Percentiles rank a stretch among this genome's conserved stretches.
These are phyloP conservation scores for Thumatha senex DNA, from an alignment of 2,888 invertebrate species.

Conservation along the genomic window DNA sequence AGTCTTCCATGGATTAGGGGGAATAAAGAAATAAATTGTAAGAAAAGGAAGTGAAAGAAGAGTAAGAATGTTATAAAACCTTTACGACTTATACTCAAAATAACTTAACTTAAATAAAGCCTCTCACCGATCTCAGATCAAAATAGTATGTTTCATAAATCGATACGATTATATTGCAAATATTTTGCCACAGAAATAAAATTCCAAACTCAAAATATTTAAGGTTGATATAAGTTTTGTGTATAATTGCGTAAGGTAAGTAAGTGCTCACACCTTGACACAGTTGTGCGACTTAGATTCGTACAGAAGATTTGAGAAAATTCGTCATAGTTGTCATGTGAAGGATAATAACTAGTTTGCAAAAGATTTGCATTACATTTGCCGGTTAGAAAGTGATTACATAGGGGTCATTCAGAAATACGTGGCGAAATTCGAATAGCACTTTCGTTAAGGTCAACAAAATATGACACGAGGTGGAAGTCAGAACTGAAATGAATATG, in stretches of 20 bases:
- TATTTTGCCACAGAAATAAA: slow-evolving; percentile 10
- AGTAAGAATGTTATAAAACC: too few species aligned
- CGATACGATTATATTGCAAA: slow-evolving; percentile 25
- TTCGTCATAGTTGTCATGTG: slow-evolving; percentile 44
- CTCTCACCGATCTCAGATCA: slow-evolving; percentile 1
- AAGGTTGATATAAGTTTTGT: slow-evolving; percentile 34
- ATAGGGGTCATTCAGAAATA: not conserved
- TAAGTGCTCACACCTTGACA: slow-evolving; percentile 66
- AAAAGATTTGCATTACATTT: not conserved
- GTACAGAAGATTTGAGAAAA: slow-evolving; percentile 50
- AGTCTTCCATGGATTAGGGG: too few species aligned
- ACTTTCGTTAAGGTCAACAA: too few species aligned
- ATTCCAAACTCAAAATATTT: slow-evolving; percentile 17
- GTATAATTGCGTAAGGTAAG: slow-evolving; percentile 33
- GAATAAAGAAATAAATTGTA: too few species aligned
- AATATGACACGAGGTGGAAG: too few species aligned
- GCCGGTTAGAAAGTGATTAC: not conserved
- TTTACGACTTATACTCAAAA: too few species aligned
- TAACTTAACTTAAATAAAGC: not conserved
- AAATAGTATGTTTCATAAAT: slow-evolving; percentile 24
- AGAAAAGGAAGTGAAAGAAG: too few species aligned
- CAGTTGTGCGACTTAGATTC: slow-evolving; percentile 56
- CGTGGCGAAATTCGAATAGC: too few species aligned
- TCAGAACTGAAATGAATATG: too few species aligned
- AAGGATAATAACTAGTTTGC: slow-evolving; percentile 1